These are phyloP conservation scores for Hippocampus abdominalis DNA, from an alignment of 2,113 vertebrate genomes.

Conservation along the genomic window DNA sequence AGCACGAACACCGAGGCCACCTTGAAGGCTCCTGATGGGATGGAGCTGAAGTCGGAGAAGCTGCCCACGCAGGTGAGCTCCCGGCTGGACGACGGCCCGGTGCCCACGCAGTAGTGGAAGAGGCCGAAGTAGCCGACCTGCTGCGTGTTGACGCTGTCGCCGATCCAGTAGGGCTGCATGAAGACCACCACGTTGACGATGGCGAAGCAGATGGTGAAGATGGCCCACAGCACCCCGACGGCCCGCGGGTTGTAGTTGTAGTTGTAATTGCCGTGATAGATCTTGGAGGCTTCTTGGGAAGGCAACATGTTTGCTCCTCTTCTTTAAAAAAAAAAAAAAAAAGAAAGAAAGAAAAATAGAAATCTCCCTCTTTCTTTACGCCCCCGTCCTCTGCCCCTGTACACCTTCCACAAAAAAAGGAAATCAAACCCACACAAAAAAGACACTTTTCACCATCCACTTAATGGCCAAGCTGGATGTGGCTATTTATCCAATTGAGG, in stretches of 20 bases:
- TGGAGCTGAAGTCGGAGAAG: slow-evolving; percentile 93
- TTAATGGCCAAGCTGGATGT: background rate
- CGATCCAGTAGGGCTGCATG: slow-evolving; percentile 97
- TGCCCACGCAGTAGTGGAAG: slow-evolving; percentile 94
- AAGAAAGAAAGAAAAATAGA: background rate
- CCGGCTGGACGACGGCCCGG: slow-evolving; percentile 79
- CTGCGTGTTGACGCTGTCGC: slow-evolving; percentile 92
- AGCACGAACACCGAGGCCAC: slow-evolving; percentile 92
- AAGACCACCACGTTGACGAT: slow-evolving; percentile 98
- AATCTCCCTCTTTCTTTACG: slow-evolving; percentile 12
- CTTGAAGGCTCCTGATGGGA: slow-evolving; percentile 92
- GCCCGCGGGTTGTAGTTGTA: slow-evolving; percentile 90
- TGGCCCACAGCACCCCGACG: slow-evolving; percentile 94
- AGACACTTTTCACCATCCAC: background rate
- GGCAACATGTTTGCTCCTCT: slow-evolving; percentile 81
- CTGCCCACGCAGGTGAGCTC: slow-evolving; percentile 90
- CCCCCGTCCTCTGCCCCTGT: slow-evolving; percentile 11
- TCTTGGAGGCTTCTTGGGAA: slow-evolving; percentile 94
- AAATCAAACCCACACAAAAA: background rate
- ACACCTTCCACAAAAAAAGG: slow-evolving; percentile 8
- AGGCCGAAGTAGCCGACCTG: slow-evolving; percentile 94
- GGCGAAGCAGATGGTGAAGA: slow-evolving; percentile 98
- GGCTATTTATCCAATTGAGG: background rate
- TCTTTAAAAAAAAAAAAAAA: background rate
- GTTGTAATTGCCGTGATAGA: slow-evolving; percentile 93